phyloP scores from a whole-genome alignment of 2,888 invertebrate species.

The Morpho achilles region DNA sequence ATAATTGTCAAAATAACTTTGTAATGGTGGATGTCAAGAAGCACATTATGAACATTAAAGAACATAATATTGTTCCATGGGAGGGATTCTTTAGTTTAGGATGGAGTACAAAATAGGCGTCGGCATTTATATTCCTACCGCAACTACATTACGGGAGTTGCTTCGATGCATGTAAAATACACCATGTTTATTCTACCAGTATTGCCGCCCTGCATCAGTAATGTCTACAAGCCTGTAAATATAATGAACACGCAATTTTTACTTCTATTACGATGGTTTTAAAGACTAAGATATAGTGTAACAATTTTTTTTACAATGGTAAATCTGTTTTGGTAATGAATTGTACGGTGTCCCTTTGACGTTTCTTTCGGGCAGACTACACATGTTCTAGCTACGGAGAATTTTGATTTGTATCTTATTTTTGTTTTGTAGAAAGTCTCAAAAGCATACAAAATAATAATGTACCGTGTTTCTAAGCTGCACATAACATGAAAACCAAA shows the following conservation, averaged over 20 bases:
- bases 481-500: too few species aligned
- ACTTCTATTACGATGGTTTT: constrained; percentile 35
- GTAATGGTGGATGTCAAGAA: constrained; percentile 26
- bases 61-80: constrained; percentile 22
- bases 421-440: background rate
- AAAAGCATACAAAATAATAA: background rate
- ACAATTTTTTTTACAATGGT: constrained; percentile 36
- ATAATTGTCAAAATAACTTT: constrained; percentile 11
- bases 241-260: constrained; percentile 21
- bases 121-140: constrained; percentile 65
- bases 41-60: constrained; percentile 19
- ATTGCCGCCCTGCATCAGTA: constrained; percentile 68
- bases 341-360: constrained; percentile 62
- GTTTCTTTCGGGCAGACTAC: constrained; percentile 61
- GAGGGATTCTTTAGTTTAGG: constrained; percentile 43
- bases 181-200: constrained; percentile 72
- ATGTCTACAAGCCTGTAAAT: constrained; percentile 41
- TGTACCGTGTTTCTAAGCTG: background rate
- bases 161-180: constrained; percentile 75
- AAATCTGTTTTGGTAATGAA: constrained; percentile 50
- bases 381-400: constrained; percentile 32
- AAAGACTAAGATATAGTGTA: constrained; percentile 39
- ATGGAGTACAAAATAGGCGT: constrained; percentile 53
- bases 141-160: constrained; percentile 72
- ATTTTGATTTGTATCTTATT: constrained; percentile 7